Evolutionary conservation across 1,140 invertebrate genomes (phyloP), one percentile per base, ranked within the genome.

Genomic region (Radopholus similis): DNA sequence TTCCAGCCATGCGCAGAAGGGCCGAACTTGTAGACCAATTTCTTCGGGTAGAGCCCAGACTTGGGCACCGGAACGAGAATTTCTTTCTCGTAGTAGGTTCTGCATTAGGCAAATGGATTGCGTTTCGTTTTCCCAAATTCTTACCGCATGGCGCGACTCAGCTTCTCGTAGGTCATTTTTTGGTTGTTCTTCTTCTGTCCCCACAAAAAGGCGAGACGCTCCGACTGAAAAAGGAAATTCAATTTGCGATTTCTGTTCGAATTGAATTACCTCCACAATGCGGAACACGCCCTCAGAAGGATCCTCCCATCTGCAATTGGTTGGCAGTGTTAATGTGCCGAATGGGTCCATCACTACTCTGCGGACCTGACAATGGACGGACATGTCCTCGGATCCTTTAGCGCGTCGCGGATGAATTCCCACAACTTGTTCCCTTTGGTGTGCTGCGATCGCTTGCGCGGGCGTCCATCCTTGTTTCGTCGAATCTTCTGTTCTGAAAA

Each of bases 131-230:
- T 35, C 40, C 35, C 34, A 15, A 66, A 32, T 15, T 38, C 18
- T 68, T 40, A 70, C 88, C 92, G 88, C 91, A 95, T 93, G 5
- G 92, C 92, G 75, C 92, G 83, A 84, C 90, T 92, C 68, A 94
- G 87, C 83, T 95, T 95, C 82, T 93, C 92, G 81, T 93, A 95
- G 18, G 90, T 93, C 92, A 94, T 94, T 78, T 89, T 88, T 30
- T 88, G 88, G 81, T 95, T 94, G 79, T 90, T 89, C 81, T 92
- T 92, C 76, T 85, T 83, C 28, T 87, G 87, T 0, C 91, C 92
- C 92, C 92, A 94, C 65, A 92, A 85, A 35, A 51, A 64, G 6
- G 62, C 44, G 2, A 64, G 13, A 32, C 53, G 51, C 53, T 64
- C 51, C 23, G 62, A 64, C 26, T n/a, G n/a, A n/a, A n/a, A n/a